Evolutionary conservation across 2,797 vertebrate species (phyloP).

Genomic region (Lagorchestes hirsutus): DNA sequence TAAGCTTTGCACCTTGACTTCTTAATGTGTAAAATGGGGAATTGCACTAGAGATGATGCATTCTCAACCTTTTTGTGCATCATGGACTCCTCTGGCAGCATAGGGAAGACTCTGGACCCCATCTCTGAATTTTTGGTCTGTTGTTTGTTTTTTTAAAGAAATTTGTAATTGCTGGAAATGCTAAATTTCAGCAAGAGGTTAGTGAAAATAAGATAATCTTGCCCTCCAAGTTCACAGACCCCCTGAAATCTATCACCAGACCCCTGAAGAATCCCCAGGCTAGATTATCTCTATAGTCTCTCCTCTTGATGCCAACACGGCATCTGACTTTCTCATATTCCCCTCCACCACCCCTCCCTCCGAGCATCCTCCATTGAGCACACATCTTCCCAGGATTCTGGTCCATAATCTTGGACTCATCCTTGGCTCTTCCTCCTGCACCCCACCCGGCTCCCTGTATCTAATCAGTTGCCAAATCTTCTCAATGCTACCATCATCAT

Average conservation of each 20-base stretch:
- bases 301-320: background rate
- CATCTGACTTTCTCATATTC: background rate
- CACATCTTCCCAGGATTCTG: background rate
- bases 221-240: background rate
- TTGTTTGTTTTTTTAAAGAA: background rate
- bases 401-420: background rate
- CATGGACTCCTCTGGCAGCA: background rate
- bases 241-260: background rate
- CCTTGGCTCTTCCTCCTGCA: background rate
- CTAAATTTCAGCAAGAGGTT: background rate
- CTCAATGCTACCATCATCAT: background rate
- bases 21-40: background rate
- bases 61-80: background rate
- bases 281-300: background rate
- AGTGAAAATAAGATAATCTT: background rate
- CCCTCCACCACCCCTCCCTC: too few relatives aligned
- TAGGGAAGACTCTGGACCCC: too few relatives aligned
- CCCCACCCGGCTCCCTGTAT: background rate
- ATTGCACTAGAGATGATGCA: background rate
- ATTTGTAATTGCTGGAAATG: background rate
- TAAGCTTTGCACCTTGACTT: background rate
- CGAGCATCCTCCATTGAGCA: background rate
- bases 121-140: too few relatives aligned
- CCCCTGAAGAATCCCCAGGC: background rate
- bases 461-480: background rate